Evolutionary conservation across 35 echinoderm and acorn worm genomes (phyloP).

Genomic region (Antedon bifida): DNA sequence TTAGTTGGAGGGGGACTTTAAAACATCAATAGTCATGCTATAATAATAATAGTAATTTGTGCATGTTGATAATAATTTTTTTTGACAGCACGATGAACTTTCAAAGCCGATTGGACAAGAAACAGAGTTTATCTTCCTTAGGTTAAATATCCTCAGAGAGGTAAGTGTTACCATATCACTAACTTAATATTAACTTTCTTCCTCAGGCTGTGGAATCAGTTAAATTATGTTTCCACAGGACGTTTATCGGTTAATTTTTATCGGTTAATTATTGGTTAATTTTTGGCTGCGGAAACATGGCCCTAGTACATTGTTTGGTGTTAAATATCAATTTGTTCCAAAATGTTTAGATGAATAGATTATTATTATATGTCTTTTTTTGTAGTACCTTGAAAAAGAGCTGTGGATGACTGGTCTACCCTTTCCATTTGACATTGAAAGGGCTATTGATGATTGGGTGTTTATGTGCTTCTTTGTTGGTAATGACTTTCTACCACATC

Average conservation of each 20-base stretch:
- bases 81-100: conserved; percentile 22
- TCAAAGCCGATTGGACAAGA: conserved; percentile 37
- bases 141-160: conserved; percentile 89
- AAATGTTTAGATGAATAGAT: too few species aligned
- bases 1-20: too few species aligned
- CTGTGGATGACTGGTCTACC: conserved; percentile 69
- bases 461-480: conserved; percentile 99
- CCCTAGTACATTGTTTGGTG: too few species aligned
- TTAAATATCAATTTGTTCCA: too few species aligned
- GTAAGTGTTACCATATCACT: too few species aligned
- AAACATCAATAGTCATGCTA: too few species aligned
- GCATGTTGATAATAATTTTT: not conserved
- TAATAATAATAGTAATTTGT: too few species aligned
- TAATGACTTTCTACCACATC: conserved; percentile 91
- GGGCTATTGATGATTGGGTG: conserved; percentile 94
- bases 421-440: conserved; percentile 88
- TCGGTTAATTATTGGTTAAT: too few species aligned
- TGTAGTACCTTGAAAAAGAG: conserved; percentile 75
- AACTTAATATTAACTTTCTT: not conserved
- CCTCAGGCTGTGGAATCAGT: not conserved
- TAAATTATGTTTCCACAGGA: too few species aligned
- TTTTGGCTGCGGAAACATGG: too few species aligned
- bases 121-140: conserved; percentile 81
- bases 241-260: too few species aligned
- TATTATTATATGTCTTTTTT: too few species aligned